Evolutionary conservation across 2,113 vertebrate genomes (phyloP), one percentile per base, ranked within the genome.

Genomic region (Leucosticte australis): DNA sequence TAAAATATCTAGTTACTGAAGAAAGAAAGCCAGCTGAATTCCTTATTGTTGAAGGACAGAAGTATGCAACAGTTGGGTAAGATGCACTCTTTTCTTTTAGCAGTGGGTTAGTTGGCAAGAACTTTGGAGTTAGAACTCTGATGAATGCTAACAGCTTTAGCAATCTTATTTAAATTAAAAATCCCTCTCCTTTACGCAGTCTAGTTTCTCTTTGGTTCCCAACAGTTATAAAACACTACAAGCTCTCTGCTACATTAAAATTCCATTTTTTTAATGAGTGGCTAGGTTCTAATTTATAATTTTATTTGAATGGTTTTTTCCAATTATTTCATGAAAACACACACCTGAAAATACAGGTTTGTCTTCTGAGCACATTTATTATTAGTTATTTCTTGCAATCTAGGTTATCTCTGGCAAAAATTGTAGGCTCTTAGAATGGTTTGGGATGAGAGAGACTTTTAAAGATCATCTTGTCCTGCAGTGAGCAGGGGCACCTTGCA

Each of bases 31-130:
- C 99, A 44, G 53, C 97, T 7, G 99, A 99, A n/a, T 99, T 99
- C 76, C 98, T 99, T 84, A 94, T 98, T 57, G 98, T 99, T 6
- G 98, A 99, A 85, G 99, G 99, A 50, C 98, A 99, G 87, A 99
- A 98, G 69, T 99, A 99, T 62, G 98, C 99, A 41, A 99, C 99
- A 10, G 98, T 99, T n/a, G 99, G 99, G 99, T 99, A 97, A 95
- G 98, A 84, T 62, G 53, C 42, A 46, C 62, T 78, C 65, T 95
- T 83, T 92, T 64, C 59, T 84, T 31, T 85, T 92, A 91, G 24
- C 60, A 60, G 18, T 57, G 65, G 19, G 22, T 90, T 92, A 67
- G 39, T 65, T 95, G 87, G 76, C 77, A 84, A 82, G 84, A 79
- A 35, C 53, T 86, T 90, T 56, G 28, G 39, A 20, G 64, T 67